Percentiles rank a stretch among this genome's conserved stretches.
Conservation (phyloP, 2,888 invertebrate genomes). For the Cheilosia pagana region DNA sequence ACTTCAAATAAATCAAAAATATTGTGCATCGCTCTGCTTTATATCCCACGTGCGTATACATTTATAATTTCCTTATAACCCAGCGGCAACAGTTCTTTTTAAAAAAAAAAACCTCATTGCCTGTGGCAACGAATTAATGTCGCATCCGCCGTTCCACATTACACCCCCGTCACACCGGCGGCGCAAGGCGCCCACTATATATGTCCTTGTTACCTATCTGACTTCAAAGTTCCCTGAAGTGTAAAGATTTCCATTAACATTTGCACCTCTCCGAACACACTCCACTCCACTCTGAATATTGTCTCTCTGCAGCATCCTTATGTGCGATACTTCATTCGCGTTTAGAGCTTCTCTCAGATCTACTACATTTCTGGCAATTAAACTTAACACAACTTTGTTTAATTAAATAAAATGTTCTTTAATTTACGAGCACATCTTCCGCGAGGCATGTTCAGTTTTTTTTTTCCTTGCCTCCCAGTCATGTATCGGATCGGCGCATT, state of each 20-base stretch:
- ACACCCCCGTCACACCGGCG: neutral
- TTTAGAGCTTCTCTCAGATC: constrained; percentile 23
- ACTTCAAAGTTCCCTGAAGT: constrained; percentile 57
- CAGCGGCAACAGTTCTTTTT: no score
- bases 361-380: constrained; percentile 75
- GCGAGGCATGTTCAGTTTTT: constrained; percentile 21
- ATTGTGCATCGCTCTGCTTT: no score
- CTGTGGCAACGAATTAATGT: constrained; percentile 62
- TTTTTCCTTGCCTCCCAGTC: neutral
- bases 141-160: constrained; percentile 11
- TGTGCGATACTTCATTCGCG: constrained; percentile 2
- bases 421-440: constrained; percentile 62
- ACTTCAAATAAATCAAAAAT: no score
- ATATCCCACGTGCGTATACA: no score
- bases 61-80: no score
- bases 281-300: neutral
- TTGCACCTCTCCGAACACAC: constrained; percentile 33
- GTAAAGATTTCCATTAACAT: constrained; percentile 65
- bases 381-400: constrained; percentile 73
- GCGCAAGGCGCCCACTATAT: neutral
- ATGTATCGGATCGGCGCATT: constrained; percentile 20
- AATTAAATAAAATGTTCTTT: constrained; percentile 74
- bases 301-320: constrained; percentile 2
- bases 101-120: constrained; percentile 29
- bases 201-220: constrained; percentile 39